Evolutionary conservation across 2,888 invertebrate genomes (phyloP).

Genomic region (Nomada goodeniana): DNA sequence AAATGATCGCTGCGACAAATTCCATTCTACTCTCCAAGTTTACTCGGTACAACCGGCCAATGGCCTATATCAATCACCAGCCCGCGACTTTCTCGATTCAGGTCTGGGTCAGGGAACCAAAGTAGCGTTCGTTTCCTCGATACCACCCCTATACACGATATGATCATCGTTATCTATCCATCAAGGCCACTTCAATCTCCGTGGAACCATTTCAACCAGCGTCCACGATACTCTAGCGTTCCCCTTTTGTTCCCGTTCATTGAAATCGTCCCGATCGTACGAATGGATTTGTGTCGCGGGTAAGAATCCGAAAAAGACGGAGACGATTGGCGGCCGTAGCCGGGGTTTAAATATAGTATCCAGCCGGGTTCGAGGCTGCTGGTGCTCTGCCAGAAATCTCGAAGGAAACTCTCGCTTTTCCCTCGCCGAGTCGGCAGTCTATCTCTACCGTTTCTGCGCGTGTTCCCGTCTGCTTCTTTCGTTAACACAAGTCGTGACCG

Average conservation of each 20-base stretch:
- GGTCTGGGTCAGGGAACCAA: neutral
- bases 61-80: neutral
- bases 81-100: neutral
- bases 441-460: conserved; percentile 24
- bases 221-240: neutral
- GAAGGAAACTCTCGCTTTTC: conserved; percentile 53
- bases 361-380: conserved; percentile 81
- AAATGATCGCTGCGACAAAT: too few relatives aligned
- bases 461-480: neutral
- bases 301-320: conserved; percentile 54
- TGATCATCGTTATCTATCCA: neutral
- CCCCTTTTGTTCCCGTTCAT: neutral
- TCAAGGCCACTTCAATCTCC: neutral
- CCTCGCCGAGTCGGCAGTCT: conserved; percentile 47
- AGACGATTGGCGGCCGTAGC: conserved; percentile 64
- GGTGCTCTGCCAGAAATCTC: conserved; percentile 78
- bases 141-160: neutral
- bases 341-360: conserved; percentile 81
- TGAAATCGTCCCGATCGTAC: conserved; percentile 28
- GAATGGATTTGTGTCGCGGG: conserved; percentile 37
- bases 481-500: neutral
- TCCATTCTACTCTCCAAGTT: neutral
- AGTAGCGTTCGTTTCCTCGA: neutral
- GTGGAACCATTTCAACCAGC: neutral
- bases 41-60: neutral